phyloP scores from a whole-genome alignment of 1,140 invertebrate genomes.

The Agrypnia vestita region DNA sequence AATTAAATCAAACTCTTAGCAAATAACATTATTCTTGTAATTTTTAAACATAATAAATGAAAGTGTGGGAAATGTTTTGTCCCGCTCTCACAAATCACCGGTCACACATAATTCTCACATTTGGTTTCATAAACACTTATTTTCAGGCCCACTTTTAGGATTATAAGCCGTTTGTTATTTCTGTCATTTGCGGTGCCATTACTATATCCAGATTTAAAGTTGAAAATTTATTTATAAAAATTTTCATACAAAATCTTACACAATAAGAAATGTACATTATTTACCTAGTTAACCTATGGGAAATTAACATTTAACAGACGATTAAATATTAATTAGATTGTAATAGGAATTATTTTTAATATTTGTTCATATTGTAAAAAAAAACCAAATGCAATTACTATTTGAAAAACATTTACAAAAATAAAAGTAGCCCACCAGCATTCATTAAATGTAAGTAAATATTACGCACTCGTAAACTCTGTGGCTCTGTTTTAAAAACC shows the following conservation, averaged over 20 bases:
- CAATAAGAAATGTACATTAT: constrained; percentile 36
- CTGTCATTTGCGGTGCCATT: constrained; percentile 6
- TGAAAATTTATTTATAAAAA: constrained; percentile 25
- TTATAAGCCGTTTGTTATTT: not conserved
- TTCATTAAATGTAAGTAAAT: not conserved
- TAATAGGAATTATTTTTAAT: constrained; percentile 26
- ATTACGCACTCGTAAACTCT: no score
- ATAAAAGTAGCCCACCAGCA: not conserved
- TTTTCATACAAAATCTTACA: constrained; percentile 34
- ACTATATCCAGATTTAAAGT: constrained; percentile 3
- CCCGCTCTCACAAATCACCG: not conserved
- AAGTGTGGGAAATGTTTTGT: not conserved
- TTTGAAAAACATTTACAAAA: no score
- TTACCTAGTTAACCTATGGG: constrained; percentile 29
- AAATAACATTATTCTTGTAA: no score
- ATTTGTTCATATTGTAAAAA: no score
- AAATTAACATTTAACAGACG: constrained; percentile 34
- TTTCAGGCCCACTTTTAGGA: not conserved
- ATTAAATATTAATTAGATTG: constrained; percentile 28
- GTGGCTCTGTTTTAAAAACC: no score
- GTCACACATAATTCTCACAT: not conserved
- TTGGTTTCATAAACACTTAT: not conserved
- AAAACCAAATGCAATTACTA: no score
- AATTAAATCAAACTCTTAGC: no score
- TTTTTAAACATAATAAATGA: no score